Base-by-base conservation (phyloP, 2,113 vertebrate species). In the Poicephalus gulielmi region DNA sequence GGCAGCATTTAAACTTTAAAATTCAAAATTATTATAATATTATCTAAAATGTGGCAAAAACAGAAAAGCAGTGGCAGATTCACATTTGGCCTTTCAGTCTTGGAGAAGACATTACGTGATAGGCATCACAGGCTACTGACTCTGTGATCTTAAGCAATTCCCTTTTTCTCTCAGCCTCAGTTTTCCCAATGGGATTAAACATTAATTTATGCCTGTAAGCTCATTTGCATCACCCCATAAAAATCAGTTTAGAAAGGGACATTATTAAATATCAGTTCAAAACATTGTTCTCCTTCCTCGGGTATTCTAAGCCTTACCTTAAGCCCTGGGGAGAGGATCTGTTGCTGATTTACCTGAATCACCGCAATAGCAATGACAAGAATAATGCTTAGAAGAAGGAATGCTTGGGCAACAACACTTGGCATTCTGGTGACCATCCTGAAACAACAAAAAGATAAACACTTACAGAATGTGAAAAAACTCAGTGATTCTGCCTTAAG, bases 341-440 rank as follows among this genome's bases (percentile, higher is more conserved):
- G 96, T 12, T 77, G 97, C 94, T 98, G 98, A 31, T 97, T 97
- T 80, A 97, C 96, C 97, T 99, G 99, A 96, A 99, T 98, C 76
- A 99, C 94, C 6, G 98, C 97, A 84, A 99, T 97, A 41, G 98
- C 89, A 83, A 99, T 94, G 13, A 99, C 98, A 68, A 99, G 98
- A 27, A 98, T 97, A n/a, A 99, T 79, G 49, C 99, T 99, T 63
- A 98, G 94, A 70, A 99, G 81, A 71, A 99, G 97, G 87, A 99
- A 97, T 53, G 98, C 95, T 55, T 98, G 66, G 62, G 99, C 97
- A 55, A 99, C 86, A 37, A 97, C 74, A 69, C 96, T 96, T 44
- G 98, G 97, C 10, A 97, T 98, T 96, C 98, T 98, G 87, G 97
- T 98, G 63, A 98, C 97, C 71, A 97, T 97, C 91, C 95, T 97